Base-by-base conservation (phyloP, 2,888 invertebrate genomes). In the Carpatolechia fugitivella region DNA sequence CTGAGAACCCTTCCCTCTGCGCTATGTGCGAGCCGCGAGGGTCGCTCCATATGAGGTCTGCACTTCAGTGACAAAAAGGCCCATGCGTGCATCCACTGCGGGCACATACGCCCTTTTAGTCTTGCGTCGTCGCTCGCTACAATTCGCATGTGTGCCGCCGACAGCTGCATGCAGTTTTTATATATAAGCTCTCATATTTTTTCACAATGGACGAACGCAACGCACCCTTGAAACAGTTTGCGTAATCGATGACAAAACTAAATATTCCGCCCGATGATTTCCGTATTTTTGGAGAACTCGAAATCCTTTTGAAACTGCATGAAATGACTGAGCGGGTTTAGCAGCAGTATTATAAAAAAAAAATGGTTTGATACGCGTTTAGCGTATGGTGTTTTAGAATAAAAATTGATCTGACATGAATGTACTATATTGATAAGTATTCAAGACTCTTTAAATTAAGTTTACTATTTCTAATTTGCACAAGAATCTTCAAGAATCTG, bases 181-280 rank as follows among this genome's bases (percentile, higher is more conserved):
- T 88, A 82, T 88, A 82, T 86, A 87, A 78, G 80, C 82, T 83
- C 89, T 86, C 80, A 78, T 81, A 85, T 87, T 90, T 90, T 90
- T 90, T 90, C 86, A 87, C 87, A 87, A 87, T 85, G 72, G 78
- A 74, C 74, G 75, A 74, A 69, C 76, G 69, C 78, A 78, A 74
- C 83, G 86, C 88, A 90, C 90, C 90, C 90, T 90, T 90, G 90
- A 90, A 90, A 90, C 89, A 89, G 90, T 90, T 90, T 90, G 90
- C 90, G 90, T 87, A 90, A 90, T 90, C 87, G 88, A 90, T 89
- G 90, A 90, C 89, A 89, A 90, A 90, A 90, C 90, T 90, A 90
- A 90, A 90, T 87, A 90, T 90, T 90, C 88, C 90, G 82, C 87
- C 86, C 82, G 88, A 82, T 85, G 87, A 90, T 90, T 90, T 90